These are phyloP conservation scores for Lasaia peninsularis DNA, from an alignment of 1,140 invertebrate species.

Conservation along the genomic window DNA sequence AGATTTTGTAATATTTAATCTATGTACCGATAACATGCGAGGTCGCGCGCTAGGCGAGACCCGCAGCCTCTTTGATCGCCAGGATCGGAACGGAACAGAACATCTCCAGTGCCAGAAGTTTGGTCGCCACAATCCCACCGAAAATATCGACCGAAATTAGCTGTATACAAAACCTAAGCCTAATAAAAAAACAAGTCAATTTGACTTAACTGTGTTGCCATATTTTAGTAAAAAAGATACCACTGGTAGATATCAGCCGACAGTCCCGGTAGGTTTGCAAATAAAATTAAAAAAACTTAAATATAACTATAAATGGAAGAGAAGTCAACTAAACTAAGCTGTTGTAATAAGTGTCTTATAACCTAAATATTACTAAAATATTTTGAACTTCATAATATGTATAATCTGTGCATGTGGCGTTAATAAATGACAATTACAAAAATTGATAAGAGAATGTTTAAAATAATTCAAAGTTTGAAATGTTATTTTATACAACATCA, in stretches of 20 bases:
- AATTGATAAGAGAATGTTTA: background rate
- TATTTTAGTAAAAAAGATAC: constrained; percentile 5
- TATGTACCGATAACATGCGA: constrained; percentile 32
- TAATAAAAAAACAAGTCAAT: constrained; percentile 9
- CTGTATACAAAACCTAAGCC: background rate
- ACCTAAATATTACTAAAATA: constrained; percentile 54
- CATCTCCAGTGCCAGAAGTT: constrained; percentile 38
- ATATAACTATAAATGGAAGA: constrained; percentile 66
- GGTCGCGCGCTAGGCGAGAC: background rate
- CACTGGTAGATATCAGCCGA: constrained; percentile 3
- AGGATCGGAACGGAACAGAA: constrained; percentile 38
- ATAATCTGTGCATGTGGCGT: background rate
- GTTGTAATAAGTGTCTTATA: constrained; percentile 44
- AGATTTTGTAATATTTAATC: constrained; percentile 62
- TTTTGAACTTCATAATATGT: constrained; percentile 41
- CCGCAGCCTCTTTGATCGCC: constrained; percentile 54
- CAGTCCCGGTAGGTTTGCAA: constrained; percentile 4
- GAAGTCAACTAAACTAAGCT: constrained; percentile 62
- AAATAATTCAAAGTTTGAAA: too few species aligned
- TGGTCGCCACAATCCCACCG: constrained; percentile 18
- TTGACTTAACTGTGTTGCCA: constrained; percentile 6
- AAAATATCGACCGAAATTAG: constrained; percentile 4
- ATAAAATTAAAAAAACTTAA: constrained; percentile 60
- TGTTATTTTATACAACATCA: too few species aligned
- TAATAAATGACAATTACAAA: background rate